Conservation (phyloP, 2,797 vertebrate genomes). For the Tokudaia muenninki region DNA sequence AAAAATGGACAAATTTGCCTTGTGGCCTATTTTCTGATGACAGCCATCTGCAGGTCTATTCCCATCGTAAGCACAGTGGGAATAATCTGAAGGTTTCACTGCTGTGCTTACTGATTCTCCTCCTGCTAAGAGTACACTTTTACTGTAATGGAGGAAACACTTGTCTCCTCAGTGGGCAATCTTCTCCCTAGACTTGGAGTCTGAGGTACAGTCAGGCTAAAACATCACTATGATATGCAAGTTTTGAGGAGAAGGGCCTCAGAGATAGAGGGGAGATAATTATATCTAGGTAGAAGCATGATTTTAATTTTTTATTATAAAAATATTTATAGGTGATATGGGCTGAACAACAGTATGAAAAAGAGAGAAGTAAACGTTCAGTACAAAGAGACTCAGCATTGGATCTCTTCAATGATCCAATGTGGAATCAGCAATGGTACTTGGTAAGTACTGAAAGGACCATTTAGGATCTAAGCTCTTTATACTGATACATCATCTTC, state of each 20-base stretch:
- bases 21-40: slow-evolving; percentile 55
- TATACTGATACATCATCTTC: background rate
- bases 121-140: background rate
- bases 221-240: background rate
- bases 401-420: slow-evolving; percentile 97
- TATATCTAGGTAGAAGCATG: background rate
- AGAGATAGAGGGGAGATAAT: background rate
- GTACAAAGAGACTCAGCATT: slow-evolving; percentile 89
- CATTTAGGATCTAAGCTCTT: background rate
- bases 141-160: slow-evolving; percentile 19
- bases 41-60: slow-evolving; percentile 49
- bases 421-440: slow-evolving; percentile 99
- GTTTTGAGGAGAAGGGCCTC: background rate
- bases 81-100: background rate
- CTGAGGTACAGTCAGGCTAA: slow-evolving; percentile 19
- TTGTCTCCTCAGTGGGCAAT: background rate
- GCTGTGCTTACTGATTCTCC: slow-evolving; percentile 56
- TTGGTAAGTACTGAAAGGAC: slow-evolving; percentile 91
- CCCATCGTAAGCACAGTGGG: slow-evolving; percentile 44
- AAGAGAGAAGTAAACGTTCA: slow-evolving; percentile 93
- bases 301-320: slow-evolving; percentile 53
- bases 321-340: slow-evolving; percentile 93
- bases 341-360: slow-evolving; percentile 99
- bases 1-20: slow-evolving; percentile 36
- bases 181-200: slow-evolving; percentile 24